Conservation (phyloP, 2,113 vertebrate genomes). For the Caranx melampygus region DNA sequence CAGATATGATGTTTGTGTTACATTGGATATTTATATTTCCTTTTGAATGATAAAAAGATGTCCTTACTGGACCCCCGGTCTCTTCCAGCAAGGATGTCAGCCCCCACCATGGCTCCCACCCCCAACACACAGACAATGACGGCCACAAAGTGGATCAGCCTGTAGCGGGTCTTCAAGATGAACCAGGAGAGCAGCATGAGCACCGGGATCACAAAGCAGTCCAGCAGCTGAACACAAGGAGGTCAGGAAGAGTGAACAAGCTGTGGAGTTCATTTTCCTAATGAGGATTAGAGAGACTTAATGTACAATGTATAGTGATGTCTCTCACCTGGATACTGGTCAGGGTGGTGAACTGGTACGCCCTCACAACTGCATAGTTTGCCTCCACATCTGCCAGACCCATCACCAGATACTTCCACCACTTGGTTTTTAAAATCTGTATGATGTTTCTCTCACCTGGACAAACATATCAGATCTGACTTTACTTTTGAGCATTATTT, state of each 20-base stretch:
- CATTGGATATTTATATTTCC: too few species aligned
- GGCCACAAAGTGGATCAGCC: constrained; percentile 89
- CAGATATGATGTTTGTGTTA: too few species aligned
- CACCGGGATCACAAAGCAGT: constrained; percentile 96
- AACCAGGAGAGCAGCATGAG: constrained; percentile 97
- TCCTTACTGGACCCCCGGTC: constrained; percentile 87
- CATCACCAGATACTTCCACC: constrained; percentile 97
- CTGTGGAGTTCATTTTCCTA: too few species aligned
- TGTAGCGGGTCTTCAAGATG: constrained; percentile 91
- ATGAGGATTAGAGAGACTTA: not conserved
- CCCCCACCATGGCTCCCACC: constrained; percentile 96
- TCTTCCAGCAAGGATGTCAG: constrained; percentile 90
- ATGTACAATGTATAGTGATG: not conserved
- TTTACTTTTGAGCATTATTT: too few species aligned
- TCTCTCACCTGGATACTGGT: constrained; percentile 95
- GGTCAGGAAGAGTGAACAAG: too few species aligned
- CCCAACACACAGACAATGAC: constrained; percentile 92
- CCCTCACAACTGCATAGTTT: constrained; percentile 93
- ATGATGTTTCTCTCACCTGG: constrained; percentile 86
- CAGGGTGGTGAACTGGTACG: constrained; percentile 94
- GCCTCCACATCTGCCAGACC: constrained; percentile 95
- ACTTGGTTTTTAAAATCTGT: constrained; percentile 89
- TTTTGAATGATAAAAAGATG: not conserved
- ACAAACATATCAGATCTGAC: not conserved
- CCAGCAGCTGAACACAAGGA: constrained; percentile 87